Percentiles rank a stretch among this genome's conserved stretches.
phyloP scores from a whole-genome alignment of 2,797 vertebrate genomes.

The Amphiprion clarkii region DNA sequence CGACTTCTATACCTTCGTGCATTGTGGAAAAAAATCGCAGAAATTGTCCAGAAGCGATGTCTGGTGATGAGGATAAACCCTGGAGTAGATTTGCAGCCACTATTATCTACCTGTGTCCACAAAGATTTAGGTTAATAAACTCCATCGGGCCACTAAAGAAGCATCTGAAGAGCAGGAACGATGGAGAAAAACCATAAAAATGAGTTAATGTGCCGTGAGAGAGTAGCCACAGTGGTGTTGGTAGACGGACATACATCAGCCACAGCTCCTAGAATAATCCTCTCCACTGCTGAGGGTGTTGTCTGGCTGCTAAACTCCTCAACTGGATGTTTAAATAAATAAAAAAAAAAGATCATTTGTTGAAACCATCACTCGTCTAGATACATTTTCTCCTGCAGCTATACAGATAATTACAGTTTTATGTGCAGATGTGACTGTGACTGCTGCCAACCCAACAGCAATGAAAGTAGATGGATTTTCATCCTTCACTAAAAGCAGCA shows the following conservation, averaged over 20 bases:
- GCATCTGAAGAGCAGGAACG: slow-evolving; percentile 11
- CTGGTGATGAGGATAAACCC: background rate
- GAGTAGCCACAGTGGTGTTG: slow-evolving; percentile 21
- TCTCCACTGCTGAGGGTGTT: background rate
- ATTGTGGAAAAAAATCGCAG: slow-evolving; percentile 19
- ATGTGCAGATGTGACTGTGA: background rate
- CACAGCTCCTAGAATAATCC: background rate
- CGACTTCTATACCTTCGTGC: background rate
- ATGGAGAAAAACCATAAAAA: slow-evolving; percentile 44
- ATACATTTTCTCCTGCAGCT: background rate
- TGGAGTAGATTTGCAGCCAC: slow-evolving; percentile 33
- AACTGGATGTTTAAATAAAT: too few species aligned
- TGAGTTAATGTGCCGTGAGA: slow-evolving; percentile 45
- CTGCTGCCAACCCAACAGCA: background rate
- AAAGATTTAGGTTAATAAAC: slow-evolving; percentile 47
- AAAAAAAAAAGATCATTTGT: background rate
- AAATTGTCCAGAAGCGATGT: slow-evolving; percentile 3
- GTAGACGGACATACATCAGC: slow-evolving; percentile 32
- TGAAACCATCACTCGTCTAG: background rate
- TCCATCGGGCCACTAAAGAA: slow-evolving; percentile 14
- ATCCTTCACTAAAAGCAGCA: too few species aligned
- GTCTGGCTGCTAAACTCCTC: background rate
- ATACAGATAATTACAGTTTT: background rate
- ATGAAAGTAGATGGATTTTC: background rate
- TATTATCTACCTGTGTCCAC: slow-evolving; percentile 32